Base-by-base conservation (phyloP, 2,113 vertebrate genomes). In the Paralichthys olivaceus region DNA sequence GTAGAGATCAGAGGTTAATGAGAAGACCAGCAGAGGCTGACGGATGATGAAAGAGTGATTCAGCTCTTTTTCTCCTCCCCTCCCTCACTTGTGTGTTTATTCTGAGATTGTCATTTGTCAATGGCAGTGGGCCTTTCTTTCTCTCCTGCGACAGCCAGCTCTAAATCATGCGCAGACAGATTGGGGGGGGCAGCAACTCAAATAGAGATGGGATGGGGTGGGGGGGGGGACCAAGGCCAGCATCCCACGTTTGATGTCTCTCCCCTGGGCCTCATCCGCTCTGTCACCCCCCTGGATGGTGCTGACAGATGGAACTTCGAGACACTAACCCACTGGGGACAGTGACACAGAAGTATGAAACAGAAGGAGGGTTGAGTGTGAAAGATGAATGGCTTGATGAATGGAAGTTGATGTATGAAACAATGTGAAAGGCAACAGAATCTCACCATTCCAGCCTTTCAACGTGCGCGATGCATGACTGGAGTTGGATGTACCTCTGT, bases 291-390 rank as follows among this genome's bases (percentile, higher is more conserved):
- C 65, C 64, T 32, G 74, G 88, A 89, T 62, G 61, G 85, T 49
- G 92, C 84, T 91, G 89, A 93, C 90, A 92, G 91, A 91, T 90
- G 92, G 88, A 90, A 82, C 86, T 87, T 90, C 49, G 80, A 90
- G 89, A 89, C 90, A 83, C 63, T 34, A 70, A 84, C 72, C 84
- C 90, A 62, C 65, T 51, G 75, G 86, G 89, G 87, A 88, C 75
- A 76, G 70, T 85, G 87, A 88, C 79, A 85, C 81, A 89, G 70
- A 88, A 86, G 77, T 84, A 87, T 89, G 89, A 89, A 89, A 89
- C 85, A 85, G 84, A 89, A 88, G 88, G 69, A 90, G 82, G 73
- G 83, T 82, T 68, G 77, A 89, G 81, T 84, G 84, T 81, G 88
- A 80, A 78, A 89, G 89, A 93, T 73, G 75, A 87, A 89, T 82